Conservation (phyloP, 1,140 invertebrate species). For the Lordiphosa stackelbergi region DNA sequence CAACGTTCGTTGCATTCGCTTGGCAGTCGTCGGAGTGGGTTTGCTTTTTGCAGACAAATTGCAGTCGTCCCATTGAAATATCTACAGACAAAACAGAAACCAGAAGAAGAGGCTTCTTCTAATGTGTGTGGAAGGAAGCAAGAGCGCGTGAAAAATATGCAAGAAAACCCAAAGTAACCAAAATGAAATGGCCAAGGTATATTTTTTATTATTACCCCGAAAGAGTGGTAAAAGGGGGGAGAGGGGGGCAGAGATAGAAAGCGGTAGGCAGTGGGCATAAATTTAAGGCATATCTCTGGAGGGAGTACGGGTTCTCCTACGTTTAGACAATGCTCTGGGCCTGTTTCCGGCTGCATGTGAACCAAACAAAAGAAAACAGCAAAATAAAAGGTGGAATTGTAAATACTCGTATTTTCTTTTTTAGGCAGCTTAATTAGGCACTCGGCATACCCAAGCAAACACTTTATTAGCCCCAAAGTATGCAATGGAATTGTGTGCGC, state of each 20-base stretch:
- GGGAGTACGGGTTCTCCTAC: constrained; percentile 6
- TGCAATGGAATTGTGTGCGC: constrained; percentile 41
- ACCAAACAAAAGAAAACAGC: not conserved
- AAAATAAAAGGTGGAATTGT: constrained; percentile 13
- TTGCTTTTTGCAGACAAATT: constrained; percentile 53
- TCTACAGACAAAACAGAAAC: constrained; percentile 24
- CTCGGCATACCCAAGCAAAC: constrained; percentile 28
- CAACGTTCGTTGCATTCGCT: constrained; percentile 66
- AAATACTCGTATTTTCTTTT: not conserved
- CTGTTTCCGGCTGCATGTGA: constrained; percentile 23
- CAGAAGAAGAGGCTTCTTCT: constrained; percentile 14
- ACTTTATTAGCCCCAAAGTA: constrained; percentile 60
- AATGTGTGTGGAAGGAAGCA: constrained; percentile 16
- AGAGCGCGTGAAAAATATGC: constrained; percentile 65
- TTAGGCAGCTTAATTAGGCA: constrained; percentile 36
- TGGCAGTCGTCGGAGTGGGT: constrained; percentile 15
- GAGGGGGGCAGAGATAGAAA: not conserved
- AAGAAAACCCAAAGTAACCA: constrained; percentile 46
- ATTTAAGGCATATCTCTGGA: constrained; percentile 29
- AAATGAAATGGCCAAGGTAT: constrained; percentile 60
- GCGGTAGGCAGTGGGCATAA: constrained; percentile 32
- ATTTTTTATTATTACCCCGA: constrained; percentile 47
- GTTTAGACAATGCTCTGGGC: constrained; percentile 21
- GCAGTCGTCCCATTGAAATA: constrained; percentile 53
- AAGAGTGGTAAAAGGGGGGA: constrained; percentile 9